These are phyloP conservation scores for Siphamia tubifer DNA, from an alignment of 2,113 vertebrate genomes.

Conservation along the genomic window DNA sequence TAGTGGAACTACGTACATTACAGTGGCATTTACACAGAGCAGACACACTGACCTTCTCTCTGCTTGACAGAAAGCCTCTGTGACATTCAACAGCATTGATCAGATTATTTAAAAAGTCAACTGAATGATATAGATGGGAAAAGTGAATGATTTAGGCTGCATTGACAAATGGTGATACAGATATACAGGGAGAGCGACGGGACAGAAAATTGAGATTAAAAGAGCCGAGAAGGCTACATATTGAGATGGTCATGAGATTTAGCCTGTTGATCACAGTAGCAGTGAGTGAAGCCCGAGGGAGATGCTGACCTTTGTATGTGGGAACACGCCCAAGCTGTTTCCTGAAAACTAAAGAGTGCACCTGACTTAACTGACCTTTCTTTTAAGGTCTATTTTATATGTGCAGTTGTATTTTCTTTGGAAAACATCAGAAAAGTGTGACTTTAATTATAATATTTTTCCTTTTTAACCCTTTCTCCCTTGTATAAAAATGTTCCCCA, in stretches of 20 bases:
- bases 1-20: slow-evolving; percentile 3
- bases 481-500: too few species aligned
- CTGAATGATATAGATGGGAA: background rate
- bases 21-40: slow-evolving; percentile 48
- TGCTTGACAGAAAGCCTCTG: slow-evolving; percentile 47
- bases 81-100: slow-evolving; percentile 70
- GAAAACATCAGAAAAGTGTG: background rate
- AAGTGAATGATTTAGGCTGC: slow-evolving; percentile 18
- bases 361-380: slow-evolving; percentile 65
- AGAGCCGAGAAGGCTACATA: background rate
- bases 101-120: slow-evolving; percentile 38
- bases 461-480: too few species aligned
- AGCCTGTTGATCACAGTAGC: slow-evolving; percentile 62
- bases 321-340: slow-evolving; percentile 28
- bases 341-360: slow-evolving; percentile 44
- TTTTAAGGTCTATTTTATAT: slow-evolving; percentile 38
- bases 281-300: slow-evolving; percentile 44
- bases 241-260: slow-evolving; percentile 11
- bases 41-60: slow-evolving; percentile 66
- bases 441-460: too few species aligned
- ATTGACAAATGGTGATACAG: background rate
- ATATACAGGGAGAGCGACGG: background rate
- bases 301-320: slow-evolving; percentile 63
- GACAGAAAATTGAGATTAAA: background rate
- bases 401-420: background rate